Conservation (phyloP, 2,797 vertebrate genomes). For the Gallinago solitaria region DNA sequence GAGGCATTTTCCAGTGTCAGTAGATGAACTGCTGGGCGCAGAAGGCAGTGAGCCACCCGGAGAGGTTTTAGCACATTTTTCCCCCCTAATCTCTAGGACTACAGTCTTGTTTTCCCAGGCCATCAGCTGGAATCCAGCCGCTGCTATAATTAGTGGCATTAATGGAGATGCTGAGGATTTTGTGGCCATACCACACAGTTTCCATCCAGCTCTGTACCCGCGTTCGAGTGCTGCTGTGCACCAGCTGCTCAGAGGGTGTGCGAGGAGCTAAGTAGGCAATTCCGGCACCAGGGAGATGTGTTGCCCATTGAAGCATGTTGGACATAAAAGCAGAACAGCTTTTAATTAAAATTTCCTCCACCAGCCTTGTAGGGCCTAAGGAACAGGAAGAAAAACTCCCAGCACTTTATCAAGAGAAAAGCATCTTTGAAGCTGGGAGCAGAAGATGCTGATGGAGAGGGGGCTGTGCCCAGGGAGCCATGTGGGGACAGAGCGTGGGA, state of each 20-base stretch:
- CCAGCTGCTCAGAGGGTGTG: not conserved
- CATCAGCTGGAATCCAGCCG: slow-evolving; percentile 10
- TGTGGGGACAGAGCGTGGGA: not conserved
- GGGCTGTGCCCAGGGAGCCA: not conserved
- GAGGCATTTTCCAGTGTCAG: fast-evolving
- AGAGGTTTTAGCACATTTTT: not conserved
- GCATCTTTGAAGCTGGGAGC: not conserved
- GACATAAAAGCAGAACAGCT: slow-evolving; percentile 42
- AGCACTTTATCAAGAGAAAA: not conserved
- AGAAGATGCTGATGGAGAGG: not conserved
- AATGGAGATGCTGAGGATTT: not conserved
- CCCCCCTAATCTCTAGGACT: not conserved
- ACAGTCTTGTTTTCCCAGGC: not conserved
- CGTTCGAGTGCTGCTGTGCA: not conserved
- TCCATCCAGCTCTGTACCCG: not conserved
- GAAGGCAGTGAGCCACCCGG: fast-evolving
- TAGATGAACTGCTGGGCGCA: fast-evolving
- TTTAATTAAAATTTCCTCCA: slow-evolving; percentile 37
- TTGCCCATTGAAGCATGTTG: not conserved
- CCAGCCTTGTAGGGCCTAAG: not conserved
- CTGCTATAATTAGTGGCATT: not conserved
- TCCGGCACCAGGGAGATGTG: not conserved
- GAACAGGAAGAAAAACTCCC: not conserved
- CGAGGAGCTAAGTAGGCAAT: slow-evolving; percentile 13
- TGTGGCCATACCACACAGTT: not conserved